A percentile compares a stretch with the other conserved stretches of the same genome.
Evolutionary conservation across 1,140 invertebrate species (phyloP).

Genomic region (Drosophila novamexicana): DNA sequence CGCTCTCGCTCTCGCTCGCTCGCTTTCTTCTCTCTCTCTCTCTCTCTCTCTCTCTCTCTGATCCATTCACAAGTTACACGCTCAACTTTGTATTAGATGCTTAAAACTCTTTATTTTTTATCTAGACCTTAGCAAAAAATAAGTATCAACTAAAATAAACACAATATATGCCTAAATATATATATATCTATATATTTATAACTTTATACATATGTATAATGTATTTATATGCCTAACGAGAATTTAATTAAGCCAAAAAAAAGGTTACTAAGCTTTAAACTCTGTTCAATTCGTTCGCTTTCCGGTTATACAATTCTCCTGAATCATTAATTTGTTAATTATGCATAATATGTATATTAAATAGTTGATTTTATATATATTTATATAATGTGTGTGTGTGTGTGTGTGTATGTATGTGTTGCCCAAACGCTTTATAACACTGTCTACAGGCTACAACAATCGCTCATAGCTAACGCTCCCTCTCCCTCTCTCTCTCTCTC

Average conservation of each 20-base stretch:
- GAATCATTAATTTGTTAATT: not conserved
- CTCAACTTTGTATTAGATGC: conserved; percentile 17
- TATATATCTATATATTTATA: conserved; percentile 10
- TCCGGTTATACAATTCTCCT: conserved; percentile 7
- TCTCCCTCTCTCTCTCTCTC: not conserved
- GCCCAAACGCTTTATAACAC: conserved; percentile 29
- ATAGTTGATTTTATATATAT: not conserved
- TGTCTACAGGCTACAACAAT: conserved; percentile 3
- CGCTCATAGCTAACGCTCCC: not conserved
- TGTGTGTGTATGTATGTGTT: not conserved
- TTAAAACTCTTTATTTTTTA: conserved; percentile 20
- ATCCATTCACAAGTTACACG: conserved; percentile 31
- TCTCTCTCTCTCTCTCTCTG: conserved; percentile 17
- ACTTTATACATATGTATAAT: conserved; percentile 10
- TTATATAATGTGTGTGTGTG: not conserved
- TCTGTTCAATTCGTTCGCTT: conserved; percentile 43
- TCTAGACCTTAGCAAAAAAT: conserved; percentile 32
- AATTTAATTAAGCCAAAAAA: conserved; percentile 24
- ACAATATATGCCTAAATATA: conserved; percentile 34
- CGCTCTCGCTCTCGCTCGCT: conserved; percentile 10
- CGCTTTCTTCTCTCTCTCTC: not conserved
- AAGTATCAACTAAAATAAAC: conserved; percentile 41
- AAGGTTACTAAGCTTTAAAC: conserved; percentile 36
- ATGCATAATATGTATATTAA: conserved; percentile 10
- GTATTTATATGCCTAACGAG: conserved; percentile 7